Conservation (phyloP, 2,113 vertebrate genomes). For the Pyxicephalus adspersus region DNA sequence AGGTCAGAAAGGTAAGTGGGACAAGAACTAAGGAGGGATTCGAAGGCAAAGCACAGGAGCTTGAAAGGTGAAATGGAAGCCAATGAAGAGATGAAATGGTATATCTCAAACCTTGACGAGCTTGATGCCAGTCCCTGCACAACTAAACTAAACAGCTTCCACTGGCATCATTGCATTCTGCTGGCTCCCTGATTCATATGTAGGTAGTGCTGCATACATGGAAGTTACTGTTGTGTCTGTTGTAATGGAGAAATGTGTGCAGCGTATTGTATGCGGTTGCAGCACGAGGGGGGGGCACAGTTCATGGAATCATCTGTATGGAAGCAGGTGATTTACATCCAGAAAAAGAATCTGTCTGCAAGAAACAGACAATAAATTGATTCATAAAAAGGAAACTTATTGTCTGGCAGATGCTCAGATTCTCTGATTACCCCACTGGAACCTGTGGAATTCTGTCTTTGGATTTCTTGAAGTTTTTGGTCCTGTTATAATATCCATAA, state of each 20-base stretch:
- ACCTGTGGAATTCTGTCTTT: slow-evolving; percentile 38
- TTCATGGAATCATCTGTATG: slow-evolving; percentile 10
- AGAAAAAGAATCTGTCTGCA: background rate
- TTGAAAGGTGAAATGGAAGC: too few relatives aligned
- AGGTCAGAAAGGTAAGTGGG: too few relatives aligned
- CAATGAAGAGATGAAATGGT: too few relatives aligned
- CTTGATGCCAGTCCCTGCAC: too few relatives aligned
- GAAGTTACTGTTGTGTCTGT: too few relatives aligned
- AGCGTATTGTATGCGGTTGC: background rate
- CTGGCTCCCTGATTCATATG: too few relatives aligned
- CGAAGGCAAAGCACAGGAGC: too few relatives aligned
- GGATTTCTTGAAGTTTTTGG: slow-evolving; percentile 18
- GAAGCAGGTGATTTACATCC: slow-evolving; percentile 24
- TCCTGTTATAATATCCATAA: slow-evolving; percentile 6
- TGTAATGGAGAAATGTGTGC: slow-evolving; percentile 12
- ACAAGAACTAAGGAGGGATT: too few relatives aligned
- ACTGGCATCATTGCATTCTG: too few relatives aligned
- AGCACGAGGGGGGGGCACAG: slow-evolving; percentile 21
- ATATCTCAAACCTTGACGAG: too few relatives aligned
- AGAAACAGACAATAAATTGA: slow-evolving; percentile 33
- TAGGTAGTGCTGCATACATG: too few relatives aligned
- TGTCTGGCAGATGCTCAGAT: slow-evolving; percentile 28
- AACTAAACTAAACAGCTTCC: too few relatives aligned
- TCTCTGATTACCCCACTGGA: slow-evolving; percentile 35
- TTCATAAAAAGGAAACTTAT: background rate